These are phyloP conservation scores for Rotaria macrura DNA, from an alignment of 2,888 invertebrate genomes.

Conservation along the genomic window DNA sequence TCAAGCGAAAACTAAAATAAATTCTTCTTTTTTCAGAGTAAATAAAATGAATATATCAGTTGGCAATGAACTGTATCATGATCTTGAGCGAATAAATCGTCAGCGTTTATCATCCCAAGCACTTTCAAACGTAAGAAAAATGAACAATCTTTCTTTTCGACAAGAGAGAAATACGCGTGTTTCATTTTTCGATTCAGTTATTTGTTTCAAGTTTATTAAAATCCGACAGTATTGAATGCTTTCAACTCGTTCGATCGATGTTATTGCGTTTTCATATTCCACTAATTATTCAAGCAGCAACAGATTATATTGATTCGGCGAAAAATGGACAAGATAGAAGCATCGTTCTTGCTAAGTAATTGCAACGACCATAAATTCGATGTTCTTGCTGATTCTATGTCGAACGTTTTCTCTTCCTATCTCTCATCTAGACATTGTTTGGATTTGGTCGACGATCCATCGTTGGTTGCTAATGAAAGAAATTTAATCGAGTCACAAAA, in stretches of 20 bases:
- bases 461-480: neutral
- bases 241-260: neutral
- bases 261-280: neutral
- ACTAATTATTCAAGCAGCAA: neutral
- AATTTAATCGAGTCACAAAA: slow-evolving; percentile 9
- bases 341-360: neutral
- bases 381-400: too few relatives aligned
- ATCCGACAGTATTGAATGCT: neutral
- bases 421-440: neutral
- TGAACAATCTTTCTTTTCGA: neutral
- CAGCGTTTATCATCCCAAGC: neutral
- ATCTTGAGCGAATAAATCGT: neutral
- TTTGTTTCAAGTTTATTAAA: neutral
- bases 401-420: too few relatives aligned
- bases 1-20: too few relatives aligned
- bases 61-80: neutral
- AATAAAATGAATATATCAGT: neutral
- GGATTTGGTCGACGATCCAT: slow-evolving; percentile 14
- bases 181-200: neutral
- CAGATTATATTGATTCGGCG: slow-evolving; percentile 19
- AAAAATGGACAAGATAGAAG: neutral
- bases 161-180: neutral
- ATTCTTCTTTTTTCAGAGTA: neutral
- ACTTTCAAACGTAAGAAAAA: neutral
- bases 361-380: neutral